Conservation (phyloP, 2,888 invertebrate genomes). For the Chymomyza procnemis region DNA sequence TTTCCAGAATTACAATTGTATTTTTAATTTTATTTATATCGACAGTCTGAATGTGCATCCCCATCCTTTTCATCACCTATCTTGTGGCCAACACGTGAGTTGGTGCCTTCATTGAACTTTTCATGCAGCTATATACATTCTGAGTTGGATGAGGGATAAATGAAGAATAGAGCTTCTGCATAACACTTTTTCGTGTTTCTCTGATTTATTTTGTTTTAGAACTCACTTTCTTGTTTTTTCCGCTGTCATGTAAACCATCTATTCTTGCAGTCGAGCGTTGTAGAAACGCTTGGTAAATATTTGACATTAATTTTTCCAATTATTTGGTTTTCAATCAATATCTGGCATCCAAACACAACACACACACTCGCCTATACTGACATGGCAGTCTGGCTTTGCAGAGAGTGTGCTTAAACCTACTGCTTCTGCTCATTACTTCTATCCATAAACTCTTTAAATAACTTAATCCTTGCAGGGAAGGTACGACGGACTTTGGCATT, state of each 20-base stretch:
- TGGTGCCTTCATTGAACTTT: no score
- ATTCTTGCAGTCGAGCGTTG: conserved; percentile 42
- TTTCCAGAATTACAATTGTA: no score
- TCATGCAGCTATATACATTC: no score
- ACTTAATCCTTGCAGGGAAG: conserved; percentile 43
- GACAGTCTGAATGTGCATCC: no score
- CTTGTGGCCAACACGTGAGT: no score
- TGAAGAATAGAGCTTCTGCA: no score
- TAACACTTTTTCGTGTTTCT: no score
- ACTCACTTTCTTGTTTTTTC: background rate
- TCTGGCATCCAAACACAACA: conserved; percentile 45
- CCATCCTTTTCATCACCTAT: no score
- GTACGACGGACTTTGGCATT: background rate
- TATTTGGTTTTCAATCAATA: conserved; percentile 71
- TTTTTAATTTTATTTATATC: no score
- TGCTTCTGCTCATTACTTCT: conserved; percentile 8
- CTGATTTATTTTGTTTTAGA: no score
- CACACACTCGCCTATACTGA: conserved; percentile 21
- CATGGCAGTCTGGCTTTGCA: conserved; percentile 5
- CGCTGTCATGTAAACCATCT: background rate
- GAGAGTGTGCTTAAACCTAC: background rate
- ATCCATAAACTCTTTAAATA: conserved; percentile 31
- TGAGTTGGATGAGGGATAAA: no score
- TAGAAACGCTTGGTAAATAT: conserved; percentile 70
- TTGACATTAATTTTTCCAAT: conserved; percentile 72